A percentile compares a stretch with the other conserved stretches of the same genome.
Conservation (phyloP, 2,113 vertebrate species). For the Mobula birostris region DNA sequence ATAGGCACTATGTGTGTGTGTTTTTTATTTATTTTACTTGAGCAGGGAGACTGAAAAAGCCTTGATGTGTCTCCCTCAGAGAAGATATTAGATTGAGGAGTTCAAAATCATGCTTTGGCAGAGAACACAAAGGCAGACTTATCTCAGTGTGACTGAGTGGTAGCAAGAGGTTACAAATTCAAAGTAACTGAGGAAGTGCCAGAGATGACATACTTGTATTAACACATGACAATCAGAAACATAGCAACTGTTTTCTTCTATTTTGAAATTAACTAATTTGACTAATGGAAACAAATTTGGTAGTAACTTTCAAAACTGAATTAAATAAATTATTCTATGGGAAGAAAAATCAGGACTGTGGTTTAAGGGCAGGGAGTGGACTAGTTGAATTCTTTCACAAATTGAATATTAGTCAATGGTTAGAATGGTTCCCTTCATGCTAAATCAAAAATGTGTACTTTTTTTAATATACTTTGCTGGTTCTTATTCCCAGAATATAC, state of each 20-base stretch:
- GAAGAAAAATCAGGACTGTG: not conserved
- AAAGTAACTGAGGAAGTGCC: not conserved
- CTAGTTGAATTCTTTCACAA: too few relatives aligned
- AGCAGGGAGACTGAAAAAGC: not conserved
- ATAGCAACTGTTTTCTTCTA: not conserved
- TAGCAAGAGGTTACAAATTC: not conserved
- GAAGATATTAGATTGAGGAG: not conserved
- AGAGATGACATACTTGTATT: not conserved
- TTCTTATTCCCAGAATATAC: not conserved
- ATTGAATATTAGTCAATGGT: too few relatives aligned
- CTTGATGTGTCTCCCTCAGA: not conserved
- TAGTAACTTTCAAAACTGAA: not conserved
- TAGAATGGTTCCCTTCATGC: not conserved
- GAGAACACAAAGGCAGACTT: not conserved
- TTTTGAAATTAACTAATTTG: not conserved
- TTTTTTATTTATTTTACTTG: not conserved
- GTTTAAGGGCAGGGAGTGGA: not conserved
- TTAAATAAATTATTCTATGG: not conserved
- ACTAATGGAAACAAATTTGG: not conserved
- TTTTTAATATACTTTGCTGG: not conserved
- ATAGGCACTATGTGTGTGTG: too few relatives aligned
- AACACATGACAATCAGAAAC: too few relatives aligned
- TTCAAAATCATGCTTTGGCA: constrained; percentile 6
- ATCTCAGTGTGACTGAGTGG: not conserved
- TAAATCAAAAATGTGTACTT: too few relatives aligned